Percentiles rank a stretch among this genome's conserved stretches.
phyloP scores from a whole-genome alignment of 1,140 invertebrate species.

The Yoshiicerus persimilis region DNA sequence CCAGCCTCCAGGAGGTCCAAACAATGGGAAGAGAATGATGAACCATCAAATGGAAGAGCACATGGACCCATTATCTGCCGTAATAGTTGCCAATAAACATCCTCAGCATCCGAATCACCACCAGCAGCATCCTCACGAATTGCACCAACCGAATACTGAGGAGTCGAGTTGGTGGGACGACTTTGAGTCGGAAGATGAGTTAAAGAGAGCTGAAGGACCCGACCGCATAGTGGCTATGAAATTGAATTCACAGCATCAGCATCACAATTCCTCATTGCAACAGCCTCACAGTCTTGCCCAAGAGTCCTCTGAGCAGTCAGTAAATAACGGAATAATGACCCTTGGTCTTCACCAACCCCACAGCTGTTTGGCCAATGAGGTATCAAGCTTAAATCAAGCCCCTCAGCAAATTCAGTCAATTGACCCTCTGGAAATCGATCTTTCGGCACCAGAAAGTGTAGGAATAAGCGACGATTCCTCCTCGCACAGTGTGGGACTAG shows the following conservation, averaged over 20 bases:
- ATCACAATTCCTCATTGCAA: background rate
- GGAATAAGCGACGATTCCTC: background rate
- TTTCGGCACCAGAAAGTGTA: background rate
- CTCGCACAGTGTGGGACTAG: background rate
- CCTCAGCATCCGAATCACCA: background rate
- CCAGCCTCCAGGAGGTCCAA: background rate
- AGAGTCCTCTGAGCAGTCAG: background rate
- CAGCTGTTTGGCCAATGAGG: background rate
- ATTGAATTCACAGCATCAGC: background rate
- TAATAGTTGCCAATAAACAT: background rate
- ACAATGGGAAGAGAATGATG: background rate
- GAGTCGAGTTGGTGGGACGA: constrained; percentile 37
- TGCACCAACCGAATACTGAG: background rate
- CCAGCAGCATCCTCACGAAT: background rate
- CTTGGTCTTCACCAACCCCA: background rate
- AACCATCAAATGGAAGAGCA: background rate
- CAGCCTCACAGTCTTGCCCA: background rate
- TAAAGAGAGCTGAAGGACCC: background rate
- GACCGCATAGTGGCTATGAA: background rate
- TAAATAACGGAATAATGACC: background rate
- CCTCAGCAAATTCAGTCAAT: background rate
- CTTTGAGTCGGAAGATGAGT: constrained; percentile 27
- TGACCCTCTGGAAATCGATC: background rate
- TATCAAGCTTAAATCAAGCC: background rate
- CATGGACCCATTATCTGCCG: background rate